These are phyloP conservation scores for Corythaixoides concolor DNA, from an alignment of 2,113 vertebrate species.

Conservation along the genomic window DNA sequence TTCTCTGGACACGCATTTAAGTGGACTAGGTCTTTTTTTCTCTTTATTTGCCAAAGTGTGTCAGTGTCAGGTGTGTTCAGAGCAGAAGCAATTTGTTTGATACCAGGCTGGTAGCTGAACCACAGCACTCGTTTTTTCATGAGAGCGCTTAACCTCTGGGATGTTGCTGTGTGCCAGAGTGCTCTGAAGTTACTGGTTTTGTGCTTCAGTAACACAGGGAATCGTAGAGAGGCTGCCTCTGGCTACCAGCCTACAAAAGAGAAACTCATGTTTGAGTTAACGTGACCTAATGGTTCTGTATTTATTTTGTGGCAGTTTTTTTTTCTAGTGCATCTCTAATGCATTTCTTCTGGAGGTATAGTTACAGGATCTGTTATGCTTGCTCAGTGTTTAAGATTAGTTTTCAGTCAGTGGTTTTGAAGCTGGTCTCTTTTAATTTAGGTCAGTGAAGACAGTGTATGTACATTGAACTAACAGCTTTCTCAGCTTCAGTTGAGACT, in stretches of 20 bases:
- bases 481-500: neutral
- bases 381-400: conserved; percentile 64
- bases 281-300: neutral
- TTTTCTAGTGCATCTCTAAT: neutral
- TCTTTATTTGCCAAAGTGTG: neutral
- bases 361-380: conserved; percentile 31
- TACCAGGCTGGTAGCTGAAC: neutral
- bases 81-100: neutral
- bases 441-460: conserved; percentile 42
- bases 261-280: neutral
- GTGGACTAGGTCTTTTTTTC: neutral
- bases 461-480: conserved; percentile 36
- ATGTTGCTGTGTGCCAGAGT: neutral
- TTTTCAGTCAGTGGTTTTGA: conserved; percentile 59
- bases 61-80: neutral
- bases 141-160: neutral
- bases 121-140: neutral
- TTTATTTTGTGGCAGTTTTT: neutral
- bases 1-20: neutral
- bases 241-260: neutral
- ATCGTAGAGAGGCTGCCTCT: neutral
- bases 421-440: conserved; percentile 66
- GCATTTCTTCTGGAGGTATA: conserved; percentile 22
- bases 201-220: neutral
- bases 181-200: neutral